Evolutionary conservation across 2,797 vertebrate genomes (phyloP), one percentile per base, ranked within the genome.

Genomic region (Numenius phaeopus): DNA sequence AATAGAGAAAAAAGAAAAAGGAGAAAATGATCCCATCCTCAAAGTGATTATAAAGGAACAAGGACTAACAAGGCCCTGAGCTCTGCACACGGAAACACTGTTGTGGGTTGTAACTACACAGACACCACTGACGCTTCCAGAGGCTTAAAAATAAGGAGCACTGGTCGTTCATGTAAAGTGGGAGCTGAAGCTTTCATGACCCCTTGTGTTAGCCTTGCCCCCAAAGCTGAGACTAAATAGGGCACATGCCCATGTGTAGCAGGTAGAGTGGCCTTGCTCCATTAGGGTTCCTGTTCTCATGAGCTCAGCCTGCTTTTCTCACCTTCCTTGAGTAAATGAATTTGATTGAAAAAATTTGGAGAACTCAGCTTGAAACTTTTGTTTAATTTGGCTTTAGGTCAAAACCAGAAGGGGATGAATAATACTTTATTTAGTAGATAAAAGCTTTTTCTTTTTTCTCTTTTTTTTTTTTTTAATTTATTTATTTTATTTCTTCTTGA

Each of bases 311-410:
- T 78, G 73, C 71, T 77, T 54, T 54, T 58, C 78, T 94, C 40
- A 58, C 21, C 69, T 93, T 85, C 61, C 49, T 85, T 57, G 46
- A 90, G 87, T 65, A 52, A 91, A 85, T 52, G 54, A 81, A 93
- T 19, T 71, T 61, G 69, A 93, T 83, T 65, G 47, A 83, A 92
- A 94, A 92, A 64, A 78, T 18, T 57, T 90, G 77, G 42, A 96
- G 59, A 65, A 96, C 34, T 83, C 79, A 81, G 29, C 82, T 94
- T 92, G 82, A 94, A 97, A 88, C 44, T 14, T 86, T 77, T 46
- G 71, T 95, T 94, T 94, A 88, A 88, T 80, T 81, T 97, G 93
- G 87, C 94, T 92, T 90, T 69, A 78, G 29, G 61, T 83, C 85
- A 92, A 96, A 96, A 71, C 29, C 71, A 94, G 83, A 96, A 92